Base-by-base conservation (phyloP, 1,140 invertebrate genomes). In the Globodera ellingtonae region DNA sequence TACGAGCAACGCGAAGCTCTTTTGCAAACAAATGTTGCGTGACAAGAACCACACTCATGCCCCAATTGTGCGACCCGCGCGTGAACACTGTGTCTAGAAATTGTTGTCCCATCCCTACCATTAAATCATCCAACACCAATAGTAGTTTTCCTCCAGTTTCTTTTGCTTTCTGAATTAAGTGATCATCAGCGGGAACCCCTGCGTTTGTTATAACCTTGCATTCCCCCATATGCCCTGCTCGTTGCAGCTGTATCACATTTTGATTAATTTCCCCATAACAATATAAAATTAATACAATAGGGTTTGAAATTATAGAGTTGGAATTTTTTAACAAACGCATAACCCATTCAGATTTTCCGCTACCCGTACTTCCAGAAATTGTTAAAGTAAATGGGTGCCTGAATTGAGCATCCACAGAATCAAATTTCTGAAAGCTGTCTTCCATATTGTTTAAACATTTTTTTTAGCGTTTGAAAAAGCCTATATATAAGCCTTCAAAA, bases 11-110 rank as follows among this genome's bases (percentile, higher is more conserved):
- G 50, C 80, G 82, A 10, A 84, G n/a, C 47, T 81, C 67, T 62
- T 84, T 81, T 10, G 21, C 66, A 84, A 81, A 81, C 44, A 84
- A 76, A 84, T 81, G 81, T 81, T 81, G 80, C 8, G 77, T 79
- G 3, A 83, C 46, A 7, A 81, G 35, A 4, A 84, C 21, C 5
- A 81, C 70, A 75, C 81, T 83, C 24, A 81, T 59, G 3, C 79
- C 50, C 81, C 81, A 81, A 69, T 81, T 81, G 46, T 81, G 81
- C 46, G 67, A 76, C 6, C 80, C 80, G 7, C 77, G 50, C 6
- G 80, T 81, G 52, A 81, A 81, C 7, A 81, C 4, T n/a, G 50
- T 84, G 35, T 84, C 82, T 18, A 81, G 48, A 72, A 83, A 82
- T 15, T 82, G 9, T 21, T 59, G 47, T 4, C 21, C 21, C 3